Evolutionary conservation across 2,113 vertebrate genomes (phyloP).

Genomic region (Crotalus helleri): DNA sequence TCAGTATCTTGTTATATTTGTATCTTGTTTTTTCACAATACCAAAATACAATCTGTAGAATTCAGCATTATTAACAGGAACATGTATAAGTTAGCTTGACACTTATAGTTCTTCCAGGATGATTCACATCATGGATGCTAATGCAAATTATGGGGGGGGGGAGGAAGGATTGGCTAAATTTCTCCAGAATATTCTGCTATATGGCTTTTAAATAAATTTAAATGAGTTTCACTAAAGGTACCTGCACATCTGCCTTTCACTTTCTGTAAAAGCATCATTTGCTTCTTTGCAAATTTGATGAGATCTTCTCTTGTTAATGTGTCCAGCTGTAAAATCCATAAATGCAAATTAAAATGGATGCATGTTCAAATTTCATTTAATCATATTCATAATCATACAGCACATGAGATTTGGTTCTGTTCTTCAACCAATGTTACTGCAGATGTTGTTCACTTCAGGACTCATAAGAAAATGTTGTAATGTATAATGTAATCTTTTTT

Average conservation of each 20-base stretch:
- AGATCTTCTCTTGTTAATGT: slow-evolving; percentile 91
- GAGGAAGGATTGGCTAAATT: not conserved
- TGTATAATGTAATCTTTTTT: not conserved
- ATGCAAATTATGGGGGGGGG: not conserved
- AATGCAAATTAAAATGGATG: not conserved
- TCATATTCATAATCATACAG: not conserved
- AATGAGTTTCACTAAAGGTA: slow-evolving; percentile 47
- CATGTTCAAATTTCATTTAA: not conserved
- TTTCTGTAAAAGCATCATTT: slow-evolving; percentile 88
- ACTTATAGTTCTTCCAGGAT: not conserved
- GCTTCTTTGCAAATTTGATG: slow-evolving; percentile 97
- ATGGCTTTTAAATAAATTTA: not conserved
- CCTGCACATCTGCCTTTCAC: slow-evolving; percentile 87
- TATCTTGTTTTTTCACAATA: not conserved
- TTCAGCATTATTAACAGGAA: not conserved
- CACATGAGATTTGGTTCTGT: not conserved
- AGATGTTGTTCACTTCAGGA: not conserved
- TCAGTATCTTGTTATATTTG: not conserved
- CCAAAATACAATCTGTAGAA: not conserved
- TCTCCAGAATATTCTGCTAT: not conserved
- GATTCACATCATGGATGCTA: not conserved
- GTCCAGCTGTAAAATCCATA: slow-evolving; percentile 81
- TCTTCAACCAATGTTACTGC: not conserved
- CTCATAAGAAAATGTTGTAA: not conserved
- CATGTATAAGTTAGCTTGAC: not conserved